These are phyloP conservation scores for Papilio helenus DNA, from an alignment of 1,140 invertebrate genomes.

Conservation along the genomic window DNA sequence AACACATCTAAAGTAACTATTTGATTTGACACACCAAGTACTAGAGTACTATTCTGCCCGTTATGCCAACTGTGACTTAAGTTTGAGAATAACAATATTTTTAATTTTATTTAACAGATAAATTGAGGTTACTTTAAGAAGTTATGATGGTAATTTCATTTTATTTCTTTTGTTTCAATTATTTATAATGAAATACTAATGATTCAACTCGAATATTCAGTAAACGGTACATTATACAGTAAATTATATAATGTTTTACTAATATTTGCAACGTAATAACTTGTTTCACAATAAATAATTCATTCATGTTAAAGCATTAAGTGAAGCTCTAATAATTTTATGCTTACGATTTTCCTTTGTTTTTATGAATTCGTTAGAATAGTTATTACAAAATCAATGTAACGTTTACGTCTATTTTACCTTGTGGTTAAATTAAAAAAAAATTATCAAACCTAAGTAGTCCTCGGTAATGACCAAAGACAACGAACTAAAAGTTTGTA, in stretches of 20 bases:
- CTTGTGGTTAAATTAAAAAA: not conserved
- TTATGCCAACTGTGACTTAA: not conserved
- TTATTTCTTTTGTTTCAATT: not conserved
- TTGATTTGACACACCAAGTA: not conserved
- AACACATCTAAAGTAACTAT: not conserved
- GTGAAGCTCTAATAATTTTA: constrained; percentile 13
- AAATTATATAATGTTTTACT: not conserved
- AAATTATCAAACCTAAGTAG: too few relatives aligned
- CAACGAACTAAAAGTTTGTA: too few relatives aligned
- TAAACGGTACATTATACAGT: not conserved
- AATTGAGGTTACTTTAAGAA: not conserved
- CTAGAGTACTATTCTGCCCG: not conserved
- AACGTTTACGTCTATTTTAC: not conserved
- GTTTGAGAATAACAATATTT: too few relatives aligned
- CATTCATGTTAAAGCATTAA: not conserved
- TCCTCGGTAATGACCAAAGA: too few relatives aligned
- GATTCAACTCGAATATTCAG: not conserved
- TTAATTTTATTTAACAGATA: too few relatives aligned
- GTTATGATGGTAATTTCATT: too few relatives aligned
- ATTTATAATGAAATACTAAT: not conserved
- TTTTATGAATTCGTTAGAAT: not conserved
- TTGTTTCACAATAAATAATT: constrained; percentile 1
- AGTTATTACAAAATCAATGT: not conserved
- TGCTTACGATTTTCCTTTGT: not conserved
- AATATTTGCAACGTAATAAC: not conserved